phyloP scores from a whole-genome alignment of 2,888 invertebrate species.

The Ectobius pallidus region DNA sequence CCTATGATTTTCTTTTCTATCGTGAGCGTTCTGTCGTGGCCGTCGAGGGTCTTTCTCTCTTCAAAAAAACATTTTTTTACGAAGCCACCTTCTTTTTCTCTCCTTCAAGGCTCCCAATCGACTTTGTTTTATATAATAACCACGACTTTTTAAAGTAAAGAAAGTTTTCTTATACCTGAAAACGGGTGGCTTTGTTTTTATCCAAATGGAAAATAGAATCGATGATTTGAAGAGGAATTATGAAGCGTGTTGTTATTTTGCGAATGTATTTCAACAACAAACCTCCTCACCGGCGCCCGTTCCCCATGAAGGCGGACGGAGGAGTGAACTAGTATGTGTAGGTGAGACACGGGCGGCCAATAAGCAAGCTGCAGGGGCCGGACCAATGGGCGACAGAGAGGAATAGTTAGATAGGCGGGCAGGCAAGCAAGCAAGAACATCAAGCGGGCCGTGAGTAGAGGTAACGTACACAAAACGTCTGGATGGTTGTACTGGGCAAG shows the following conservation, averaged over 20 bases:
- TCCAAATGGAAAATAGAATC: too few species aligned
- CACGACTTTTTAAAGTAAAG: too few species aligned
- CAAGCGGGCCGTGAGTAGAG: conserved; percentile 29
- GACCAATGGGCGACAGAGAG: conserved; percentile 30
- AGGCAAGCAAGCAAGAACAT: conserved; percentile 1
- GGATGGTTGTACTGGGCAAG: conserved; percentile 10
- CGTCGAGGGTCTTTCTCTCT: conserved; percentile 4
- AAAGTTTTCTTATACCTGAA: too few species aligned
- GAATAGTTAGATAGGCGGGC: conserved; percentile 14
- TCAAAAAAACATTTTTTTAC: conserved; percentile 2
- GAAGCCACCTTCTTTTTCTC: neutral
- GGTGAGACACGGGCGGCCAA: conserved; percentile 20
- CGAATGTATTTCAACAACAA: too few species aligned
- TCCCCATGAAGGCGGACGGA: conserved; percentile 16
- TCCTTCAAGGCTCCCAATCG: too few species aligned
- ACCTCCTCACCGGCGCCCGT: neutral
- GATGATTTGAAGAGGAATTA: too few species aligned
- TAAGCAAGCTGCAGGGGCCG: conserved; percentile 32
- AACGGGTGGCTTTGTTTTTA: too few species aligned
- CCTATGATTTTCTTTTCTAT: conserved; percentile 24
- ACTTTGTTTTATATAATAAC: too few species aligned
- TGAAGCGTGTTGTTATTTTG: too few species aligned
- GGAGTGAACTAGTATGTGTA: conserved; percentile 15
- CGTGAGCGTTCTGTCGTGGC: conserved; percentile 23
- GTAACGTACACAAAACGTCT: conserved; percentile 25